Base-by-base conservation (phyloP, 2,797 vertebrate species). In the Alca torda region DNA sequence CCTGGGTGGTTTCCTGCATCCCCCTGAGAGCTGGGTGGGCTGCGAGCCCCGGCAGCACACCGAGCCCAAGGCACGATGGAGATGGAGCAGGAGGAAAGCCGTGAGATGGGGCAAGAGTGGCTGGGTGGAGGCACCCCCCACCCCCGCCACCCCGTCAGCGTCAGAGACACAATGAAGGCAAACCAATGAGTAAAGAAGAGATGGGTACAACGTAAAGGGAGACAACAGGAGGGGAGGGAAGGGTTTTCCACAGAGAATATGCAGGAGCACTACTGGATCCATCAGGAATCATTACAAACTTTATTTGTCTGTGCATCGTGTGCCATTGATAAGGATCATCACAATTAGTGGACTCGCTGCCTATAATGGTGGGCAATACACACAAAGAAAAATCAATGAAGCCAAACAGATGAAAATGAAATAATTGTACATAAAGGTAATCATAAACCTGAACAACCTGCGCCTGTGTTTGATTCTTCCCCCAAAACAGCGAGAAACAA, bases 261-360 rank as follows among this genome's bases (percentile, higher is more conserved):
- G 96, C 94, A 96, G 91, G 91, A 96, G 94, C 87, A 95, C 93
- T 93, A 77, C 89, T 92, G 98, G 98, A 98, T 98, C 98, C 99
- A 98, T 99, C 98, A 98, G 98, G 99, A 99, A 97, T 95, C 98
- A 99, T 99, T 98, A 98, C 98, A 98, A 99, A 99, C 98, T 99
- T 99, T 99, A 99, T 99, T 99, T 98, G 98, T 98, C 98, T 98
- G 98, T 99, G 98, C 97, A 97, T 98, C 97, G 98, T 98, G 98
- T 99, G 99, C 98, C 98, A 98, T 98, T 98, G 98, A 98, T 98
- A 98, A 96, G 95, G 96, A 98, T 98, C 98, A 98, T 99, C 99
- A 99, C 99, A 98, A 98, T 98, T 98, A 98, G 98, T 99, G 99
- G 98, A 98, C 98, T 98, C 98, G 96, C 98, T 98, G 98, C 97